Evolutionary conservation across 2,797 vertebrate species (phyloP).

Genomic region (Bradypus variegatus): DNA sequence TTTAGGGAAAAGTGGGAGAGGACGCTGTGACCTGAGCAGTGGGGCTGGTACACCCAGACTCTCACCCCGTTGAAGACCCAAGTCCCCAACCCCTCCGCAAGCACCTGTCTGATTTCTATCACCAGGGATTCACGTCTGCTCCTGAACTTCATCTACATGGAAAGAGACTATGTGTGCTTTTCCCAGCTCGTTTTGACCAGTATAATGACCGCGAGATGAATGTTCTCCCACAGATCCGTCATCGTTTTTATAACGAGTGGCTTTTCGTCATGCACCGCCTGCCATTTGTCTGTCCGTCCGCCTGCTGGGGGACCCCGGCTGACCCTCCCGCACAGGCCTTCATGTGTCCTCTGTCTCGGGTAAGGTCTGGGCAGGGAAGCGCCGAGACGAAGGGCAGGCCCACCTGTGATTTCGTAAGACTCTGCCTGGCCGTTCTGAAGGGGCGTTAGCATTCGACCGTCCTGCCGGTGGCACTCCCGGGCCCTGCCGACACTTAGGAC

Average conservation of each 20-base stretch:
- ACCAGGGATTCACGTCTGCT: rapidly evolving
- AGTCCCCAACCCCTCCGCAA: rapidly evolving
- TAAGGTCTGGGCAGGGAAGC: neutral
- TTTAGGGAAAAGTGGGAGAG: neutral
- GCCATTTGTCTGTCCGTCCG: rapidly evolving
- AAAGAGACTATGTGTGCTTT: rapidly evolving
- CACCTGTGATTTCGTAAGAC: neutral
- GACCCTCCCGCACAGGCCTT: too few species aligned
- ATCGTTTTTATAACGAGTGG: too few species aligned
- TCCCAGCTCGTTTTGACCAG: neutral
- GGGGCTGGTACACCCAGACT: rapidly evolving
- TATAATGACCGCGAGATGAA: rapidly evolving
- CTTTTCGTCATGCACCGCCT: too few species aligned
- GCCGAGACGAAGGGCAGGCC: neutral
- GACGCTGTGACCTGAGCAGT: neutral
- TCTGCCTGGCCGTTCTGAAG: neutral
- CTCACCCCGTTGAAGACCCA: neutral
- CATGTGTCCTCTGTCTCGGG: too few species aligned
- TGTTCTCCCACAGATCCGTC: too few species aligned
- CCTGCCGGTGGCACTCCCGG: too few species aligned
- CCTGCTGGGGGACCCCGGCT: neutral
- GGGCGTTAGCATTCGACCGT: neutral
- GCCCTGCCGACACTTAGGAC: rapidly evolving
- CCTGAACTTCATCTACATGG: rapidly evolving
- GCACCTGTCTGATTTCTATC: rapidly evolving